Base-by-base conservation (phyloP, 2,888 invertebrate genomes). In the Trisateles emortualis region DNA sequence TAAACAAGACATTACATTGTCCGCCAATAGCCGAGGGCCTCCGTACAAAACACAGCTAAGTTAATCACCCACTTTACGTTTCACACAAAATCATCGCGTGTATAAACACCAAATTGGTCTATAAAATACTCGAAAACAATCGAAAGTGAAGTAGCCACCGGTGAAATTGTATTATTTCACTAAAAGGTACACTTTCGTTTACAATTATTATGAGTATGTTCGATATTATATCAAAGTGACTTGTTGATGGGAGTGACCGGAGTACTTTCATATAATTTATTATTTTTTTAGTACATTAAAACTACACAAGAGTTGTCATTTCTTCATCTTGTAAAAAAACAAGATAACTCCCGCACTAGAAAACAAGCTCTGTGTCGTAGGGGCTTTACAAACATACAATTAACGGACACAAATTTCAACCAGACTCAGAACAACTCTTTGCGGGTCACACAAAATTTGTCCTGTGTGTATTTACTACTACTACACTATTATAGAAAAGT, bases 131-230 rank as follows among this genome's bases (percentile, higher is more conserved):
- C 30, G 24, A 52, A 68, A 64, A 65, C 69, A 67, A 76, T 71
- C 70, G 74, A 76, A 82, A 76, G 79, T 67, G 69, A 78, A 74
- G 58, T 72, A 64, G n/a, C n/a, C 29, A 24, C 59, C 45, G 45
- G 64, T 56, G 54, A 65, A 63, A 62, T 55, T 52, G 52, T 52
- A 49, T 50, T 50, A 56, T 54, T 58, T 42, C 45, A 56, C 43
- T 58, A 42, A 52, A 64, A 35, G 46, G 32, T 43, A 33, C n/a
- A 56, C 51, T 64, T 60, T 65, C 57, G 36, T 53, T 32, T 53
- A 63, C 55, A 43, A 14, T 33, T 52, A 55, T 48, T 52, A 55
- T 48, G 32, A 59, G 47, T 42, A 35, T 49, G 24, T 54, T 22
- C 26, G 8, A 26, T 26, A 26, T 26, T 1, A 19, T 19, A 6